Conservation (phyloP, 2,888 invertebrate species). For the Capitulum mitella region DNA sequence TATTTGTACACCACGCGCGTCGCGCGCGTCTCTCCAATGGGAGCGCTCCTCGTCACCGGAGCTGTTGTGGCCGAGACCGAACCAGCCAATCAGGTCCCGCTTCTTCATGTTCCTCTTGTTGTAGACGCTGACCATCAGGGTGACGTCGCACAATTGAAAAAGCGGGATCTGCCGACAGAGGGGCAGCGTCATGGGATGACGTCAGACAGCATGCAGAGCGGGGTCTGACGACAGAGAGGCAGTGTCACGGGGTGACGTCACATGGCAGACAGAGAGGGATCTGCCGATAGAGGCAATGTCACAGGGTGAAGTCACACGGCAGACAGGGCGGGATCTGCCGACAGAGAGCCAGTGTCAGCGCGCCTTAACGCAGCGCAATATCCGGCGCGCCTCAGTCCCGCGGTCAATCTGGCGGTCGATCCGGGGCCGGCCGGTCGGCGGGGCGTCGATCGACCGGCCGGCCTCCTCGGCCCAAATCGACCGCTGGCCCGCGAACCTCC, state of each 20-base stretch:
- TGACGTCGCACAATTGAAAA: slow-evolving; percentile 90
- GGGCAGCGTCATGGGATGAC: no score
- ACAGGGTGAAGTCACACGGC: slow-evolving; percentile 84
- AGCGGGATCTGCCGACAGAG: slow-evolving; percentile 65
- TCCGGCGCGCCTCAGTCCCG: no score
- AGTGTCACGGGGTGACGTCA: slow-evolving; percentile 87
- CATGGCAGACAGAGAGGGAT: slow-evolving; percentile 90
- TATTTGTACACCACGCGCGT: slow-evolving; percentile 49
- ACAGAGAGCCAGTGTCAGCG: no score
- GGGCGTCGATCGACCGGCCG: no score
- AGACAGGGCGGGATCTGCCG: no score
- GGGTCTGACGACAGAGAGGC: slow-evolving; percentile 59
- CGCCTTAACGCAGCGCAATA: no score
- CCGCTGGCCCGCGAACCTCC: no score
- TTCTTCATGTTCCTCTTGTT: slow-evolving; percentile 85
- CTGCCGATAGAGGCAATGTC: slow-evolving; percentile 52
- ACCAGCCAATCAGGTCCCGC: slow-evolving; percentile 96
- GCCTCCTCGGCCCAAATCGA: no score
- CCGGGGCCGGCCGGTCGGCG: no score
- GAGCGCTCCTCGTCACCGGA: slow-evolving; percentile 63
- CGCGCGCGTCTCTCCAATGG: slow-evolving; percentile 72
- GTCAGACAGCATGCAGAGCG: slow-evolving; percentile 86
- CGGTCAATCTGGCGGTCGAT: no score
- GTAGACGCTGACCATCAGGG: slow-evolving; percentile 88
- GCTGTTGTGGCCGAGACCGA: slow-evolving; percentile 82